Percentiles rank a stretch among this genome's conserved stretches.
Conservation (phyloP, 2,113 vertebrate species). For the Anoplopoma fimbria region DNA sequence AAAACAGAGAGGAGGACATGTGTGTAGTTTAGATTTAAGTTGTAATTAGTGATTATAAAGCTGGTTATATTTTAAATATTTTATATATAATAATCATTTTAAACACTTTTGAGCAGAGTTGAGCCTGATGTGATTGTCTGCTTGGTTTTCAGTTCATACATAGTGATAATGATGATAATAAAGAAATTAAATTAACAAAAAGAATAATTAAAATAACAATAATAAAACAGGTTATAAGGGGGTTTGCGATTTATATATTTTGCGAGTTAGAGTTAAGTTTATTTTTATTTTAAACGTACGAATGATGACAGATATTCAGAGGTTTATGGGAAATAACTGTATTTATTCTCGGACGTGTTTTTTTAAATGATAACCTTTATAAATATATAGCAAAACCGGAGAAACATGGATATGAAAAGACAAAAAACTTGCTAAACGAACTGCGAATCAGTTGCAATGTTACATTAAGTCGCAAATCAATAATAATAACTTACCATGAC, state of each 20-base stretch:
- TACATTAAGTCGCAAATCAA: background rate
- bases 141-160: background rate
- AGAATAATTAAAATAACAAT: too few species aligned
- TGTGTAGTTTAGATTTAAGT: too few species aligned
- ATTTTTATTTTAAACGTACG: background rate
- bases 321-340: background rate
- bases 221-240: background rate
- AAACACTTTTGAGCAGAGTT: background rate
- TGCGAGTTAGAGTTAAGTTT: background rate
- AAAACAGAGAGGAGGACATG: too few species aligned
- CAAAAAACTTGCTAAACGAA: too few species aligned
- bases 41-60: background rate
- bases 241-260: background rate
- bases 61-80: accelerated
- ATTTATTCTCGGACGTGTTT: background rate
- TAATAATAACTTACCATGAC: too few species aligned
- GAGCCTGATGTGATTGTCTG: background rate
- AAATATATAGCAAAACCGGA: background rate
- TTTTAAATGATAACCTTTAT: background rate
- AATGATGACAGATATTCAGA: background rate
- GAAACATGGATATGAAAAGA: background rate
- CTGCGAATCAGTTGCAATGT: background rate
- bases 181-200: background rate
- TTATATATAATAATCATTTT: background rate
- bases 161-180: too few species aligned